Evolutionary conservation across 2,797 vertebrate species (phyloP).

Genomic region (Melanotaenia boesemani): DNA sequence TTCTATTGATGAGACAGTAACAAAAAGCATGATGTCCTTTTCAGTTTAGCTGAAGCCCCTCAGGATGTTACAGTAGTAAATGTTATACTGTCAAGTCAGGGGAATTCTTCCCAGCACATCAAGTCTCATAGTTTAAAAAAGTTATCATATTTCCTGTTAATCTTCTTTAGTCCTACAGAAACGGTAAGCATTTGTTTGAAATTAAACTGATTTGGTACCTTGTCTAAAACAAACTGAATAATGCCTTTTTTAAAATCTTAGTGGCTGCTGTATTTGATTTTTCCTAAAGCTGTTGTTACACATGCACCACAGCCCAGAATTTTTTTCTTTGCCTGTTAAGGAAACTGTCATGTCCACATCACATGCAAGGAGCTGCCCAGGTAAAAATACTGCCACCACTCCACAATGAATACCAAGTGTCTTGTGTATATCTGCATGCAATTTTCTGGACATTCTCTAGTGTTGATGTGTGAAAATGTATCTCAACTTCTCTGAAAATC

Average conservation of each 20-base stretch:
- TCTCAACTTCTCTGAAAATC: background rate
- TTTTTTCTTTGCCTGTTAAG: too few species aligned
- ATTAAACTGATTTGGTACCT: slow-evolving; percentile 35
- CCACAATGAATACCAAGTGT: background rate
- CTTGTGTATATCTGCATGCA: background rate
- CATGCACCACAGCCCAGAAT: background rate
- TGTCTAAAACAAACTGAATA: background rate
- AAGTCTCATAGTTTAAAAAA: slow-evolving; percentile 33
- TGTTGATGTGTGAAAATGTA: background rate
- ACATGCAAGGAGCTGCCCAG: background rate
- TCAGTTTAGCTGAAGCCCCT: slow-evolving; percentile 34
- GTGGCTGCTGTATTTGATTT: background rate
- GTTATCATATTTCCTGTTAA: slow-evolving; percentile 24
- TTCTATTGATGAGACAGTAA: slow-evolving; percentile 31
- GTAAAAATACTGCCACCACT: too few species aligned
- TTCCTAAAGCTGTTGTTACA: background rate
- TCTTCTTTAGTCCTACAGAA: slow-evolving; percentile 22
- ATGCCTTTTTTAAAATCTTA: too few species aligned
- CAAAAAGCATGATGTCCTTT: slow-evolving; percentile 42
- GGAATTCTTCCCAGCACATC: slow-evolving; percentile 45
- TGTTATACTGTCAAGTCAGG: slow-evolving; percentile 34
- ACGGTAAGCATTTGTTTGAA: slow-evolving; percentile 41
- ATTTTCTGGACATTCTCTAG: background rate
- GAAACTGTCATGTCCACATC: background rate
- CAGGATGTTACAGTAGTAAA: slow-evolving; percentile 36